These are phyloP conservation scores for Enhydra lutris DNA, from an alignment of 2,113 vertebrate genomes.

Conservation along the genomic window DNA sequence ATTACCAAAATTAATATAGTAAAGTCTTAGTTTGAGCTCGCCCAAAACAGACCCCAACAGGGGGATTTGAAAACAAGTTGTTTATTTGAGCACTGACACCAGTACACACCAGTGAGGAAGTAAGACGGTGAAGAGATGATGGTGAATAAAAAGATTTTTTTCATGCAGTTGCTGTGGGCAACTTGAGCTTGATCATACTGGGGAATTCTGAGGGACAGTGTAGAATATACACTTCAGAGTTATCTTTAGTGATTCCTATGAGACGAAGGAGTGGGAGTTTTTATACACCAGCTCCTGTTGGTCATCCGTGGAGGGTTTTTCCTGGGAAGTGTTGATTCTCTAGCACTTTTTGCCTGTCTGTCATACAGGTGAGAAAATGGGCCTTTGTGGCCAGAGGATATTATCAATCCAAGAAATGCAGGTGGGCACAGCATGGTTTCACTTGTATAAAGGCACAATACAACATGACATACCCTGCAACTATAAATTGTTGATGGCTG, in stretches of 20 bases:
- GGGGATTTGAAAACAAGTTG: not conserved
- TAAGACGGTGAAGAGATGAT: not conserved
- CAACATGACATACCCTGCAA: not conserved
- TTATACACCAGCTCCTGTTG: not conserved
- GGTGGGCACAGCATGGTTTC: not conserved
- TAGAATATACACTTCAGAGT: not conserved
- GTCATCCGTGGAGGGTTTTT: not conserved
- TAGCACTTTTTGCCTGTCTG: not conserved
- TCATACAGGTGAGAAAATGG: not conserved
- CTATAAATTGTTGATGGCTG: not conserved
- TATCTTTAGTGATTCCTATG: not conserved
- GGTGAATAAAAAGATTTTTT: not conserved
- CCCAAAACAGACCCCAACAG: not conserved
- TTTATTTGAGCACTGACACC: not conserved
- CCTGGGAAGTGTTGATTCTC: not conserved
- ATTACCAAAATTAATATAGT: not conserved
- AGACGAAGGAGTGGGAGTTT: not conserved
- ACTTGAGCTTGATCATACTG: not conserved
- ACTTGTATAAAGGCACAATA: not conserved
- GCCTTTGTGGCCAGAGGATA: not conserved
- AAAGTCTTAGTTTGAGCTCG: not conserved
- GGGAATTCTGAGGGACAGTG: not conserved
- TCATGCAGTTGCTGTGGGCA: not conserved
- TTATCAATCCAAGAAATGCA: not conserved
- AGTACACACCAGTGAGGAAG: not conserved